Evolutionary conservation across 2,888 invertebrate species (phyloP).

Genomic region (Epiblema foenella): DNA sequence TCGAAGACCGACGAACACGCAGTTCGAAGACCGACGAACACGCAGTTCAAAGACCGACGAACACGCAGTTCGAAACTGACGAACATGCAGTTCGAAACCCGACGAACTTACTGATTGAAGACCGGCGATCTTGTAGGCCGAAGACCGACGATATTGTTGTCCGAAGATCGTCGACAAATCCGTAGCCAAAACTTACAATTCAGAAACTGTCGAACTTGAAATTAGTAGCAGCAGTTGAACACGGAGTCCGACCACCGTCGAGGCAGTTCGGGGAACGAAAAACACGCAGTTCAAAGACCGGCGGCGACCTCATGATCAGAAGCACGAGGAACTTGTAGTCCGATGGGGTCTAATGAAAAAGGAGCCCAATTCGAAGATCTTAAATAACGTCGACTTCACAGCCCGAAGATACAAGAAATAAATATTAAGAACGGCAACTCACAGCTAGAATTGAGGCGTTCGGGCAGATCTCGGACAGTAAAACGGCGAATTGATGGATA

Average conservation of each 20-base stretch:
- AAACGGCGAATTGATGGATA: not conserved
- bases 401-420: not conserved
- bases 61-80: constrained; percentile 10
- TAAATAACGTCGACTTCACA: not conserved
- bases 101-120: constrained; percentile 2
- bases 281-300: constrained; percentile 5
- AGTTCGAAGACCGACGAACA: constrained; percentile 18
- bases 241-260: not conserved
- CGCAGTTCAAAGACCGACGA: constrained; percentile 13
- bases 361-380: not conserved
- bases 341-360: not conserved
- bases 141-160: not conserved
- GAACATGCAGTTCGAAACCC: constrained; percentile 9
- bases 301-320: not conserved
- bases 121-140: not conserved
- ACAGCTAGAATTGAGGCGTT: not conserved
- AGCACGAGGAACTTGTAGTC: not conserved
- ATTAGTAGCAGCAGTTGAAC: not conserved
- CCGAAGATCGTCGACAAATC: not conserved
- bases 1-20: constrained; percentile 15
- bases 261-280: no score
- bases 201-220: not conserved
- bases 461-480: not conserved
- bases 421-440: not conserved
- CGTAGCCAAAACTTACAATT: not conserved